Conservation (phyloP, 2,797 vertebrate genomes). For the Eidolon dupreanum region DNA sequence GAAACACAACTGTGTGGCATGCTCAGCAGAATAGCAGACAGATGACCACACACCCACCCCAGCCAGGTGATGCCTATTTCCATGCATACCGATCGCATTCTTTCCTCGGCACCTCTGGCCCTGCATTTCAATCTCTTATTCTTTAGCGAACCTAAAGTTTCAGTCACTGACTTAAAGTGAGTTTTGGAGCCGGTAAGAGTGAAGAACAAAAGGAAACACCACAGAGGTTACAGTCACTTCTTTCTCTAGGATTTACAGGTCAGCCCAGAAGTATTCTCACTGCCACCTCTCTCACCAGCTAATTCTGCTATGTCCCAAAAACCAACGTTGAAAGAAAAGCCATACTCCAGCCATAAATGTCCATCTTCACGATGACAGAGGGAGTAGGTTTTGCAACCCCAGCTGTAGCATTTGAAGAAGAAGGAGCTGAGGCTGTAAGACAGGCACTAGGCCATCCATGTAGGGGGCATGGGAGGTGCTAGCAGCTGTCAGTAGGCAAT, state of each 20-base stretch:
- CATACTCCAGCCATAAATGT: neutral
- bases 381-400: no score
- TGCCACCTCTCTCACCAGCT: neutral
- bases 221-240: neutral
- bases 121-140: neutral
- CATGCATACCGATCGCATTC: neutral
- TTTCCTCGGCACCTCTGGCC: neutral
- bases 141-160: neutral
- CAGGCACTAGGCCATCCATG: no score
- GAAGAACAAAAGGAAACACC: neutral
- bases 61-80: neutral
- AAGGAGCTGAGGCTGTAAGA: neutral
- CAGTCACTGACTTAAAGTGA: neutral
- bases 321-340: neutral
- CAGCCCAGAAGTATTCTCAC: neutral
- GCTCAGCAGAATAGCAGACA: neutral
- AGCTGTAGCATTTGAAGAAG: neutral
- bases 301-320: neutral
- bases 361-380: neutral
- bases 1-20: neutral
- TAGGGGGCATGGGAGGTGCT: rapidly evolving
- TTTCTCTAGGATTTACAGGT: neutral
- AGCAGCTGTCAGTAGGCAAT: neutral
- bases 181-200: neutral
- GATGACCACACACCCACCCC: neutral